Percentiles rank a stretch among this genome's conserved stretches.
These are phyloP conservation scores for Orientallactaga bullata DNA, from an alignment of 2,113 vertebrate genomes.

Conservation along the genomic window DNA sequence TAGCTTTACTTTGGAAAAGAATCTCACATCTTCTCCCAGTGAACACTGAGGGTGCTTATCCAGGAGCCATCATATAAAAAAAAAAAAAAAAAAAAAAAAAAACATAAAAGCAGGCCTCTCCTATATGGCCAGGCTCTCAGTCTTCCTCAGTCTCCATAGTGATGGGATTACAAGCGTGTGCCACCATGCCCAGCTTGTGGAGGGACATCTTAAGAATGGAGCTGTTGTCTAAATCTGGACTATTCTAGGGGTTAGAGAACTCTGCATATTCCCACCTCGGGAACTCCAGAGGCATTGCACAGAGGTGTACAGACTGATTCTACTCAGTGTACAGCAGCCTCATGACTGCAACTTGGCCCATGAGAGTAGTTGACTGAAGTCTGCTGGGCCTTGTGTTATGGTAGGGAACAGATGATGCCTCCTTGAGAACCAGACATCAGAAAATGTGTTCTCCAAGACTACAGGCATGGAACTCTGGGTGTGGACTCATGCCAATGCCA, in stretches of 20 bases:
- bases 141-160: not conserved
- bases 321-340: no score
- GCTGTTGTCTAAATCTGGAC: not conserved
- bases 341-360: not conserved
- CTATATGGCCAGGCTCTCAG: not conserved
- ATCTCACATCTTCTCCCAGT: not conserved
- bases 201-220: not conserved
- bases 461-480: not conserved
- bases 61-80: not conserved
- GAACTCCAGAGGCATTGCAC: not conserved
- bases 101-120: not conserved
- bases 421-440: not conserved
- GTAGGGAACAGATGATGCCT: not conserved
- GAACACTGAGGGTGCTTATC: not conserved
- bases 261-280: not conserved
- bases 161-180: not conserved
- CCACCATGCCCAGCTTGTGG: no score
- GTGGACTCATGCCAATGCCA: not conserved
- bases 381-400: no score
- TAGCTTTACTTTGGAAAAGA: not conserved
- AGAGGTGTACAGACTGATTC: no score
- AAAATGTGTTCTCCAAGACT: not conserved
- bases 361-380: not conserved
- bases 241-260: not conserved
- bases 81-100: no score